Base-by-base conservation (phyloP, 2,888 invertebrate genomes). In the Steromphala cineraria region DNA sequence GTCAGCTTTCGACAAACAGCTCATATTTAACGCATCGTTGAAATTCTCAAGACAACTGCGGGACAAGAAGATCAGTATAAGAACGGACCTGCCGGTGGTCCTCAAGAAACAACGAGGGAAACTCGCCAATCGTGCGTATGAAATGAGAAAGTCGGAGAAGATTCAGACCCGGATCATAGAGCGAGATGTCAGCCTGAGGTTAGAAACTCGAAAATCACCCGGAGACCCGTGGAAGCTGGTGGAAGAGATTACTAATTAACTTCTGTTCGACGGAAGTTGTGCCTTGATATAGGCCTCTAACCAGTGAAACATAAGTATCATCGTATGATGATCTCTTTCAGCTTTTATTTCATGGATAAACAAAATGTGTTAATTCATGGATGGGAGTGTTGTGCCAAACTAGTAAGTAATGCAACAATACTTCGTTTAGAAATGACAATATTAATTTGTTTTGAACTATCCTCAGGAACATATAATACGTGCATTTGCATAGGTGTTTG, bases 171-270 rank as follows among this genome's bases (percentile, higher is more conserved):
- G 19, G 53, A 53, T 53, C 3, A 19, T 53, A n/a, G 53, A 2
- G 19, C 17, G 19, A 19, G 53, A 19, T n/a, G 53, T 53, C n/a
- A 19, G 10, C 53, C 17, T 53, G 3, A 53, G 10, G 62, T 62
- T 55, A 40, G 89, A 36, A 36, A 36, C n/a, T n/a, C n/a, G 36
- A 74, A n/a, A 24, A 52, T 24, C 76, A 52, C 67, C 24, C 67
- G 21, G 28, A 67, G 67, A 36, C 36, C 36, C 7, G 36, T 36
- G 36, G 36, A 36, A 4, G 2, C 36, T 36, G 36, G 36, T 36
- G 2, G 36, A 36, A 36, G 36, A 36, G 7, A 31, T 40, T 13
- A n/a, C 5, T 36, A n/a, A 17, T 19, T 15, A 67, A 21, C 3
- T 67, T 31, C 28, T 2, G 8, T 19, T 8, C 2, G 21, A 5